Conservation (phyloP, 2,113 vertebrate genomes). For the Apteryx mantelli region DNA sequence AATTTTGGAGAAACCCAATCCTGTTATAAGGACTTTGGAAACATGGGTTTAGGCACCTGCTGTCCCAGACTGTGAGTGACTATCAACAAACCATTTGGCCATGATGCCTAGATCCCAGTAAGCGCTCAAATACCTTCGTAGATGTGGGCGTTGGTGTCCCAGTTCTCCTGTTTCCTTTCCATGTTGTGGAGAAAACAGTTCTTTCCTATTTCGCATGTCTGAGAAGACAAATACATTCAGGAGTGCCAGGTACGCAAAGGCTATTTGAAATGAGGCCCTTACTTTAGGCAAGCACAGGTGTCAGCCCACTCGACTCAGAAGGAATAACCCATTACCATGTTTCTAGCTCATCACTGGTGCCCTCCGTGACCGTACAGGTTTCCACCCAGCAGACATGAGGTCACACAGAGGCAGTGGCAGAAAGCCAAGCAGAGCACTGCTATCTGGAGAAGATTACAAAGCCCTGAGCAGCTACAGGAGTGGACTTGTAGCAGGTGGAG, state of each 20-base stretch:
- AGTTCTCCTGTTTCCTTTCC: conserved; percentile 38
- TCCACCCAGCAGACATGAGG: background rate
- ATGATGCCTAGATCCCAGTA: background rate
- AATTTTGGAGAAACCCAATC: background rate
- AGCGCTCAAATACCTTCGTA: conserved; percentile 43
- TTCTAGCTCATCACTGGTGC: background rate
- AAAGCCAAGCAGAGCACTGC: conserved; percentile 12
- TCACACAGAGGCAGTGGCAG: background rate
- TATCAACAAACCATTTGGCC: conserved; percentile 5
- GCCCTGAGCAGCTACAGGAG: background rate
- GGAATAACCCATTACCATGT: background rate
- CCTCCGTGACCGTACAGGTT: background rate
- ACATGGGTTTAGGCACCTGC: background rate
- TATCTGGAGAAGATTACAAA: background rate
- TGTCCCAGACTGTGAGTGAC: background rate
- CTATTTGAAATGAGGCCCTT: background rate
- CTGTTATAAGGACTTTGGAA: background rate
- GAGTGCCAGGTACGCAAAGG: background rate
- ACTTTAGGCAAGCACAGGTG: background rate
- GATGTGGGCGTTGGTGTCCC: background rate
- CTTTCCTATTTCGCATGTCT: background rate
- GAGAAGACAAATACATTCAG: background rate
- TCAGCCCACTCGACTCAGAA: background rate
- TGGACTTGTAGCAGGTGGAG: background rate
- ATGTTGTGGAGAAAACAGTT: conserved; percentile 3